These are phyloP conservation scores for Melanitta fusca DNA, from an alignment of 2,797 vertebrate genomes.

Conservation along the genomic window DNA sequence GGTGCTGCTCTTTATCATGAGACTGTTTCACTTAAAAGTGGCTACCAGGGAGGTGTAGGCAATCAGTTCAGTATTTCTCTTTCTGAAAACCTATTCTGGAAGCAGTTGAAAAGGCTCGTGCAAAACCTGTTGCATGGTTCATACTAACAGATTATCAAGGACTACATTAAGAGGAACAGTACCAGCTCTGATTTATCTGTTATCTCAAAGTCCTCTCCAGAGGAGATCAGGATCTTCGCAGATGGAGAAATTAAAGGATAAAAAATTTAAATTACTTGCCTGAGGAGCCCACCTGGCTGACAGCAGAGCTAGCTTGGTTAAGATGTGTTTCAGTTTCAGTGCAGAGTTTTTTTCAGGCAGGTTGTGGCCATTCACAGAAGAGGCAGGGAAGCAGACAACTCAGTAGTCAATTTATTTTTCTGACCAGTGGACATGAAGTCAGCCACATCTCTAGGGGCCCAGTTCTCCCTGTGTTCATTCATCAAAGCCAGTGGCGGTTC, in stretches of 20 bases:
- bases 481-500: neutral
- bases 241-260: neutral
- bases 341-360: neutral
- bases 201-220: neutral
- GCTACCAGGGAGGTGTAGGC: neutral
- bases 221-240: neutral
- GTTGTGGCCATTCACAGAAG: neutral
- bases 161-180: neutral
- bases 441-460: neutral
- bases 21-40: neutral
- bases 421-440: neutral
- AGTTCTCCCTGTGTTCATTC: neutral
- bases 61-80: neutral
- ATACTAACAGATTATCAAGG: neutral
- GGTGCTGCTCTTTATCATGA: neutral
- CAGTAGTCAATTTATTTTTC: neutral
- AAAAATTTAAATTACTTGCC: neutral
- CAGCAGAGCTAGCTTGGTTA: neutral
- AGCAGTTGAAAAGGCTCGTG: neutral
- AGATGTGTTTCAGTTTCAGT: neutral
- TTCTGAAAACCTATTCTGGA: neutral
- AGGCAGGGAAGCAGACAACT: neutral
- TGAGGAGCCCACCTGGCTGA: neutral
- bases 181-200: neutral
- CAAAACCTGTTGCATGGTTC: conserved; percentile 5